Base-by-base conservation (phyloP, 2,888 invertebrate genomes). In the Agelastica alni region DNA sequence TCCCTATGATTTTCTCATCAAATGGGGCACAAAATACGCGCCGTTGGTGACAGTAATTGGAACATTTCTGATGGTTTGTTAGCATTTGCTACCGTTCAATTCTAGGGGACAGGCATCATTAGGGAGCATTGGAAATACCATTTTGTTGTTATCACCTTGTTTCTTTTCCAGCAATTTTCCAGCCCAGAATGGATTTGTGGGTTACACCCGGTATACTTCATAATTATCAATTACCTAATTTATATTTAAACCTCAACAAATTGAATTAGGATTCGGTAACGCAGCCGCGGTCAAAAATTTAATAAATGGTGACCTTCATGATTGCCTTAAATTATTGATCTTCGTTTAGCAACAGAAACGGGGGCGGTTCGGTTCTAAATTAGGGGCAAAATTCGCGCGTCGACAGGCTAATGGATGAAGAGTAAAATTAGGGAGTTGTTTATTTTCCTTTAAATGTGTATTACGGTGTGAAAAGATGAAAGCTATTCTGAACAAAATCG, bases 21-120 rank as follows among this genome's bases (percentile, higher is more conserved):
- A 47, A 47, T 37, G 4, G 28, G 18, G 37, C 32, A 37, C n/a
- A n/a, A n/a, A n/a, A 37, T 26, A 13, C 37, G 18, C 37, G 26
- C 36, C 47, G 10, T 47, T 37, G n/a, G 47, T 28, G 47, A 44
- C 47, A 37, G 10, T 47, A 47, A 47, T 47, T 47, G 37, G 47
- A 47, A 28, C 17, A 22, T 34, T 47, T 47, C 37, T 37, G 37
- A 28, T 34, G 10, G 36, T 37, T 47, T 36, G 46, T 47, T 37
- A 26, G 26, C 26, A 26, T 26, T 26, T 26, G 6, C 26, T 9
- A 26, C 7, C 26, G 26, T 26, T 26, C 9, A 9, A 30, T 13
- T 34, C 4, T 34, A 1, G 14, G 14, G 14, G 34, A 5, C 3
- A 14, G 3, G 14, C 34, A 12, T 34, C 26, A 26, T 26, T 34